A percentile compares a stretch with the other conserved stretches of the same genome.
Conservation (phyloP, 53 echinoderm and acorn worm species). For the Henricia sp. region DNA sequence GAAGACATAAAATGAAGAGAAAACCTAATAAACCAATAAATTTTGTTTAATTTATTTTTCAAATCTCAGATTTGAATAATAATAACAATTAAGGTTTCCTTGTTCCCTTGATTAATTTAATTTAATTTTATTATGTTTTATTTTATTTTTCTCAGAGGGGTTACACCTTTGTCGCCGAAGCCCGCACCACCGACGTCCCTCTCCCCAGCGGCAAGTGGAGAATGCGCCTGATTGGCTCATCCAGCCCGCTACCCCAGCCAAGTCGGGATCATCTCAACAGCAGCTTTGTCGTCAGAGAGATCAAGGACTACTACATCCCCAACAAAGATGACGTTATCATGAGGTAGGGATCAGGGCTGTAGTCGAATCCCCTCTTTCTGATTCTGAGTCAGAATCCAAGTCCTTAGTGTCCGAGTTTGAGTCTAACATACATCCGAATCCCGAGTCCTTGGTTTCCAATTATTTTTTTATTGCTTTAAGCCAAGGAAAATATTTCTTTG, state of each 20-base stretch:
- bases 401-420: too few relatives aligned
- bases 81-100: too few relatives aligned
- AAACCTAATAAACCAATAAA: not conserved
- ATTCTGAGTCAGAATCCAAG: too few relatives aligned
- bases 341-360: constrained; percentile 70
- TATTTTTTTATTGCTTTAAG: too few relatives aligned
- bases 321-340: constrained; percentile 87
- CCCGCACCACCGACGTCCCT: constrained; percentile 90
- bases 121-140: not conserved
- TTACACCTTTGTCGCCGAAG: constrained; percentile 94
- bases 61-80: too few relatives aligned
- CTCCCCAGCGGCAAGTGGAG: constrained; percentile 93
- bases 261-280: constrained; percentile 85
- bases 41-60: too few relatives aligned
- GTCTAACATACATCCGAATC: too few relatives aligned
- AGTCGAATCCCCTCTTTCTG: too few relatives aligned
- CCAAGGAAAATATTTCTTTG: too few relatives aligned
- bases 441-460: too few relatives aligned
- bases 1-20: not conserved
- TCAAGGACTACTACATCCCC: constrained; percentile 95
- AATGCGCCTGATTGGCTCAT: constrained; percentile 94
- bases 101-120: not conserved
- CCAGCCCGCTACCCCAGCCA: constrained; percentile 86
- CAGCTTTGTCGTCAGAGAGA: constrained; percentile 90
- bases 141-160: constrained; percentile 69